These are phyloP conservation scores for Petrosia ficiformis DNA, from an alignment of 37 sponge, comb jelly and placozoan species.

Conservation along the genomic window DNA sequence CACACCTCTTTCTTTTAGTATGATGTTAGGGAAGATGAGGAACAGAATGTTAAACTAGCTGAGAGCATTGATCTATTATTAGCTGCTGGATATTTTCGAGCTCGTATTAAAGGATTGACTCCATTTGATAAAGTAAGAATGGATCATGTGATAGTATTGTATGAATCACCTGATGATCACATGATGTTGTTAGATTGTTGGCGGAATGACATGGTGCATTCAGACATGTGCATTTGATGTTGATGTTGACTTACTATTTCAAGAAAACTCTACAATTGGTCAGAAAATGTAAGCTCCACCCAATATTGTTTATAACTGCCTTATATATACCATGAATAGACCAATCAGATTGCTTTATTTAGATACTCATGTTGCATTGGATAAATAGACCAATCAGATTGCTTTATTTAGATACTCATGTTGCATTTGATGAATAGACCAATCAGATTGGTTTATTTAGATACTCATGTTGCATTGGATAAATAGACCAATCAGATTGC, in stretches of 20 bases:
- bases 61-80: constrained; percentile 89
- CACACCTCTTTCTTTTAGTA: constrained; percentile 38
- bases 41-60: constrained; percentile 84
- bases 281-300: constrained; percentile 87
- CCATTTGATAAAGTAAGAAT: constrained; percentile 96
- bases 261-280: constrained; percentile 98
- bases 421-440: too few relatives aligned
- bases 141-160: background rate
- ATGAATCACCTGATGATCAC: background rate
- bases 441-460: too few relatives aligned
- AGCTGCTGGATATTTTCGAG: constrained; percentile 98
- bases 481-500: too few relatives aligned
- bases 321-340: too few relatives aligned
- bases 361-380: too few relatives aligned
- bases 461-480: too few relatives aligned
- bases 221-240: constrained; percentile 90
- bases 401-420: too few relatives aligned
- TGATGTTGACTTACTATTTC: constrained; percentile 95
- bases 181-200: constrained; percentile 93
- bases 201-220: constrained; percentile 99
- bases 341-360: too few relatives aligned
- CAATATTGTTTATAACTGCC: background rate
- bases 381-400: too few relatives aligned
- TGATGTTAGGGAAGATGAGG: constrained; percentile 94
- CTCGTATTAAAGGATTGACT: constrained; percentile 90